Evolutionary conservation across 2,113 vertebrate species (phyloP).

Genomic region (Rhinolophus ferrumequinum): DNA sequence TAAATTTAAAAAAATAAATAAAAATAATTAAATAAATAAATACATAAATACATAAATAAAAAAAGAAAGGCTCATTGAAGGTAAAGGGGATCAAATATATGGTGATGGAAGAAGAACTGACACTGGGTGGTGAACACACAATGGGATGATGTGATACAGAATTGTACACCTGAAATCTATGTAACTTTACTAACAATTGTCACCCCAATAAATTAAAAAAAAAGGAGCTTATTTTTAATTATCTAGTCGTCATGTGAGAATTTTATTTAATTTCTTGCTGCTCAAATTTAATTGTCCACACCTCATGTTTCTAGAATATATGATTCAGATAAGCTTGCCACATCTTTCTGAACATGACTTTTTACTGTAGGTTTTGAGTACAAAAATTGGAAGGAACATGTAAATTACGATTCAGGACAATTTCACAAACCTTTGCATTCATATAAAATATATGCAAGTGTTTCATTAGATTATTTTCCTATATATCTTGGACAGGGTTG

Average conservation of each 20-base stretch:
- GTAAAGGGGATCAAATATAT: too few species aligned
- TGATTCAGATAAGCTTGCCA: not conserved
- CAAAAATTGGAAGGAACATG: not conserved
- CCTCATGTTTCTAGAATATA: not conserved
- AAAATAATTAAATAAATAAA: too few species aligned
- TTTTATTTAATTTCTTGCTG: not conserved
- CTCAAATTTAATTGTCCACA: not conserved
- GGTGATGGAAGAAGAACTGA: too few species aligned
- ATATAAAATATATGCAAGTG: not conserved
- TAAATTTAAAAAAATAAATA: too few species aligned
- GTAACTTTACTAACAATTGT: too few species aligned
- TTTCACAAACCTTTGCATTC: not conserved
- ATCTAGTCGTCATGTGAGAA: not conserved
- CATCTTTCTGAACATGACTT: not conserved
- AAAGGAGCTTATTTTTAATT: not conserved
- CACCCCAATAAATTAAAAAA: too few species aligned
- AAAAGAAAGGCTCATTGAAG: too few species aligned
- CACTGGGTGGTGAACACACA: too few species aligned
- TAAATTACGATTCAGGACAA: not conserved
- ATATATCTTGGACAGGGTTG: not conserved
- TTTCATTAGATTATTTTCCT: not conserved
- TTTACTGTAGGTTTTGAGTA: not conserved
- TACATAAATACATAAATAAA: too few species aligned
- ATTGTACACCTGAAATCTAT: too few species aligned
- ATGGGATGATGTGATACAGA: too few species aligned